Base-by-base conservation (phyloP, 1,140 invertebrate species). In the Trinorchestia longiramus region DNA sequence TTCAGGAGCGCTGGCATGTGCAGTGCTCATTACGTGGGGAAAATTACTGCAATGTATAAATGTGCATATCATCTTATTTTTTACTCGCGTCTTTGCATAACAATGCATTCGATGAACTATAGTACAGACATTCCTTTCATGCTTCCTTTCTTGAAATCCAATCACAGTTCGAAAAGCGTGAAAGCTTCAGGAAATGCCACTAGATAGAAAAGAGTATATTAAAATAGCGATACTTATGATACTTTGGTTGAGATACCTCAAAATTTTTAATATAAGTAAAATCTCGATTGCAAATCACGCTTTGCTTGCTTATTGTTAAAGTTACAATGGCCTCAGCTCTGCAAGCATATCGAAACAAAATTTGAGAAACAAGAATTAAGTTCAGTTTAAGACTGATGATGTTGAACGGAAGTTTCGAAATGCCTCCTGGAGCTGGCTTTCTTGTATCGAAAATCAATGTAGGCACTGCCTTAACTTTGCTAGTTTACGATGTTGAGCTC, bases 401-500 rank as follows among this genome's bases (percentile, higher is more conserved):
- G 88, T 28, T 90, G 88, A 17, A 42, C 41, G 43, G 41, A 90
- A 90, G 88, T 90, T 42, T 90, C 4, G 88, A 90, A 90, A 90
- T 90, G 43, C 88, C 43, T 90, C 88, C 11, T 15, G 88, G 43
- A 42, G n/a, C 88, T 90, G 43, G 88, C 28, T 90, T 90, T 90
- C 87, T 90, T 90, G 88, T 90, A 90, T 90, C 88, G 88, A 90
- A 90, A 90, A 90, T 90, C 88, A 90, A 90, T 90, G 88, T 17
- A 42, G 88, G 88, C 88, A 19, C 88, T 90, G 88, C 88, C 88
- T 43, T 90, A 90, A 90, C 88, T 90, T 90, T 90, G 88, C 88
- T 90, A 90, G 88, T 90, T 90, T 90, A 90, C 43, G 88, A 90
- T 90, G 88, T 90, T 90, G 88, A 36, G 4, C 88, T 90, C 88